Percentiles rank a stretch among this genome's conserved stretches.
These are phyloP conservation scores for Syngnathus floridae DNA, from an alignment of 2,113 vertebrate genomes.

Conservation along the genomic window DNA sequence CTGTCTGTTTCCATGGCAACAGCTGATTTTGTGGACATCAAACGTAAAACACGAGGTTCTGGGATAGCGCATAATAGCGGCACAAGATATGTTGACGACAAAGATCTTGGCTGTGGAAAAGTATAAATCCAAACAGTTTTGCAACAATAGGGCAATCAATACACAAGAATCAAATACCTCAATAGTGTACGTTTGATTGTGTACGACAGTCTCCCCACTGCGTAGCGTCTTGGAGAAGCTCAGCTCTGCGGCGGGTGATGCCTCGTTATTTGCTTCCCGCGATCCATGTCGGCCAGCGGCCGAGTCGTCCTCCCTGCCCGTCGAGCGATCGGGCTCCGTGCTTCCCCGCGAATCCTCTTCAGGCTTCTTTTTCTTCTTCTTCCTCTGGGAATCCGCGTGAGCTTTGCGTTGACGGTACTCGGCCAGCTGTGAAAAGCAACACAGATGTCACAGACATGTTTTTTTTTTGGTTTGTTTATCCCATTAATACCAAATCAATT, in stretches of 20 bases:
- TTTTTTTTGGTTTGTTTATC: not conserved
- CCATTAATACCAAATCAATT: slow-evolving; percentile 15
- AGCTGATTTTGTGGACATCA: slow-evolving; percentile 44
- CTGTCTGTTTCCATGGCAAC: slow-evolving; percentile 69
- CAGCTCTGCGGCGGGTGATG: slow-evolving; percentile 65
- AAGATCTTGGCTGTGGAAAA: not conserved
- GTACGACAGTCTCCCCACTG: slow-evolving; percentile 75
- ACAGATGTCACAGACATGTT: not conserved
- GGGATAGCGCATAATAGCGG: slow-evolving; percentile 5
- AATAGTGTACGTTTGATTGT: slow-evolving; percentile 75
- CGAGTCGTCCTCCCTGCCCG: slow-evolving; percentile 54
- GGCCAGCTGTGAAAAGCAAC: slow-evolving; percentile 75
- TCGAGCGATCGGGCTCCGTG: slow-evolving; percentile 52
- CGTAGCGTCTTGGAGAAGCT: slow-evolving; percentile 69
- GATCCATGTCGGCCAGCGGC: slow-evolving; percentile 53
- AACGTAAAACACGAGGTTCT: slow-evolving; percentile 28
- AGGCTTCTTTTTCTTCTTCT: slow-evolving; percentile 76
- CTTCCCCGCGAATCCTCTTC: slow-evolving; percentile 60
- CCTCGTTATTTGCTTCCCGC: slow-evolving; percentile 53
- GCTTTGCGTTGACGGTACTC: slow-evolving; percentile 90
- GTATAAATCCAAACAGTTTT: not conserved
- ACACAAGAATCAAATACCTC: slow-evolving; percentile 69
- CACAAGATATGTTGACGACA: not conserved
- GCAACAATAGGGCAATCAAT: not conserved
- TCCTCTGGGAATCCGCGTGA: slow-evolving; percentile 83